These are phyloP conservation scores for Gymnocheta viridis DNA, from an alignment of 2,888 invertebrate genomes.

Conservation along the genomic window DNA sequence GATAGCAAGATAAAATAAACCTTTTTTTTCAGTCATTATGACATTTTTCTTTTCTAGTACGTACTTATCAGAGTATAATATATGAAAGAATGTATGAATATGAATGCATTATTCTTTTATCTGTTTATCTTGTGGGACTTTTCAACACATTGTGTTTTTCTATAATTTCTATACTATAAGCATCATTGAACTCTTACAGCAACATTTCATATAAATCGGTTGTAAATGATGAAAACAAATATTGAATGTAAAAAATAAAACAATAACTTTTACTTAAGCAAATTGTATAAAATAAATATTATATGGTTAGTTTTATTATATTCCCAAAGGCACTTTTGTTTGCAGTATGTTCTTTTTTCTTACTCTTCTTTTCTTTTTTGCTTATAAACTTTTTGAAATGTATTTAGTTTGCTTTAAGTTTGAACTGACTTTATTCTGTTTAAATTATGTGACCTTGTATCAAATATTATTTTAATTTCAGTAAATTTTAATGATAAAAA, in stretches of 20 bases:
- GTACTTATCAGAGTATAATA: too few species aligned
- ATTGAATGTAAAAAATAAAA: neutral
- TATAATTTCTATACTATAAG: neutral
- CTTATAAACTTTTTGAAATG: neutral
- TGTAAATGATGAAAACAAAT: neutral
- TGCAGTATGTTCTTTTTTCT: neutral
- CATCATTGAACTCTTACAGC: neutral
- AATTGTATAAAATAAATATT: neutral
- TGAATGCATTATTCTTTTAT: neutral
- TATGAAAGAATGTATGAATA: neutral
- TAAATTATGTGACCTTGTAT: neutral
- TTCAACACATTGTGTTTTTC: neutral
- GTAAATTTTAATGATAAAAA: neutral
- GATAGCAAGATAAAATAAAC: neutral
- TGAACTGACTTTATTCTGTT: neutral
- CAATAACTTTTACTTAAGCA: constrained; percentile 5
- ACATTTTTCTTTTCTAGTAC: neutral
- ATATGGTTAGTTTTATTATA: neutral
- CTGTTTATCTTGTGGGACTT: neutral
- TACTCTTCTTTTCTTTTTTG: neutral
- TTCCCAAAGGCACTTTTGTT: neutral
- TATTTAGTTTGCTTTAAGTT: neutral
- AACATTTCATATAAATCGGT: neutral
- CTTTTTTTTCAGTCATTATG: neutral
- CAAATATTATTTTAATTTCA: neutral